Percentiles rank a stretch among this genome's conserved stretches.
phyloP scores from a whole-genome alignment of 2,888 invertebrate genomes.

The Protonemura montana region DNA sequence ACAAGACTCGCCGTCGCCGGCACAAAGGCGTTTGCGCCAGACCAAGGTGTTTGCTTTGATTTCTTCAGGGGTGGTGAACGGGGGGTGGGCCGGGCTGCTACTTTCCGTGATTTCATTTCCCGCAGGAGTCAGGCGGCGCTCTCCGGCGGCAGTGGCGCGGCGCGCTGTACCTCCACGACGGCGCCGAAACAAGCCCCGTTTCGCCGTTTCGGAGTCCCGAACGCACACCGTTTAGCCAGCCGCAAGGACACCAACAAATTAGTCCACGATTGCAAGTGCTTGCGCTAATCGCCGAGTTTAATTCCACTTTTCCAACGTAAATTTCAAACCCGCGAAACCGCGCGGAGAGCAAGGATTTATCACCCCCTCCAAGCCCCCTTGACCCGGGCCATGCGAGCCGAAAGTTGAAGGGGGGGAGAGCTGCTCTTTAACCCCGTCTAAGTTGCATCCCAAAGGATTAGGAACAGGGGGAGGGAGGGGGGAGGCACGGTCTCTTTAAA shows the following conservation, averaged over 20 bases:
- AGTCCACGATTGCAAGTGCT: too few species aligned
- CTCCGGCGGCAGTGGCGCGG: background rate
- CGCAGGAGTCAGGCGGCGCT: background rate
- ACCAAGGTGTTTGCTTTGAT: background rate
- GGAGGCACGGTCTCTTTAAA: background rate
- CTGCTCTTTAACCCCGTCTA: background rate
- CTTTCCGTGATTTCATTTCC: constrained; percentile 5
- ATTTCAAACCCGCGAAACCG: background rate
- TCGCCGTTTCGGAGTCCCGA: too few species aligned
- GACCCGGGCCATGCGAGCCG: background rate
- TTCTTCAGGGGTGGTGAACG: background rate
- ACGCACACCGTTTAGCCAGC: too few species aligned
- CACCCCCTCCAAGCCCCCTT: background rate
- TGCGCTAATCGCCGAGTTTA: too few species aligned
- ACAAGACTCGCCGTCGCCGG: background rate
- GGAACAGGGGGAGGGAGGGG: background rate
- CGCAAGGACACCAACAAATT: too few species aligned
- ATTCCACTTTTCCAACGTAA: too few species aligned
- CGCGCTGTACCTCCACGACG: too few species aligned
- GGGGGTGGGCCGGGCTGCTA: background rate
- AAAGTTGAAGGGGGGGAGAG: background rate
- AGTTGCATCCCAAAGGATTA: background rate
- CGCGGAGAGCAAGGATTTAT: background rate
- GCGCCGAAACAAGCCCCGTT: too few species aligned
- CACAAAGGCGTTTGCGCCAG: too few species aligned